Base-by-base conservation (phyloP, 2,113 vertebrate species). In the Solea senegalensis region DNA sequence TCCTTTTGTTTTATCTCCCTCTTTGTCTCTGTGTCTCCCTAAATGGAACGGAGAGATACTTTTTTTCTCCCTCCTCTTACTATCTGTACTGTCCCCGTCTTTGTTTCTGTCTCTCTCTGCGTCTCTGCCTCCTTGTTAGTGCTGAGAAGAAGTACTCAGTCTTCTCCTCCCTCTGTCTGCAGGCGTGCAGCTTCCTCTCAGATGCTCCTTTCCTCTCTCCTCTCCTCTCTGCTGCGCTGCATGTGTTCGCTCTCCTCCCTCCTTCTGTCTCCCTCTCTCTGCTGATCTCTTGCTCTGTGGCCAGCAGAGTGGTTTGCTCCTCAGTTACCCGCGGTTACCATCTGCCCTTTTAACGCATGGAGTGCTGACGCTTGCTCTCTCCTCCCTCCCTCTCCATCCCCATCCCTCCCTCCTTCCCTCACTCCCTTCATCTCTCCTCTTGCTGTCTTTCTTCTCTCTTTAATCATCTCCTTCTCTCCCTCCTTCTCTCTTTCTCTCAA, bases 251-350 rank as follows among this genome's bases (percentile, higher is more conserved):
- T 81, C 64, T 80, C 74, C 69, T 84, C 77, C 71, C 82, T 82
- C 79, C 65, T 73, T 70, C 58, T 60, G 41, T 46, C 12, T 43
- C 77, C 83, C 77, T 83, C 81, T 83, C 85, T 80, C 82, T 58
- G 78, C 87, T 89, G 86, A 86, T 88, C 90, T 82, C 83, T 85
- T 82, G 83, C 86, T 88, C 85, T 69, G 86, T 79, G 83, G 86
- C 82, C 81, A 84, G 85, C 81, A 86, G 86, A 90, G 88, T 82
- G 88, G 73, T 89, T 90, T 87, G 89, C 87, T 91, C 88, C 88
- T 90, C 90, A 86, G 82, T 90, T 91, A 87, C 87, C 90, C 87
- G 84, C 90, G 74, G 90, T 91, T 87, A 90, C 90, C 90, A 91
- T 91, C 90, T 91, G 88, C 86, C 85, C 86, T 89, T 89, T 92